Evolutionary conservation across 2,888 invertebrate species (phyloP), one percentile per base, ranked within the genome.

Genomic region (Chalcis sispes): DNA sequence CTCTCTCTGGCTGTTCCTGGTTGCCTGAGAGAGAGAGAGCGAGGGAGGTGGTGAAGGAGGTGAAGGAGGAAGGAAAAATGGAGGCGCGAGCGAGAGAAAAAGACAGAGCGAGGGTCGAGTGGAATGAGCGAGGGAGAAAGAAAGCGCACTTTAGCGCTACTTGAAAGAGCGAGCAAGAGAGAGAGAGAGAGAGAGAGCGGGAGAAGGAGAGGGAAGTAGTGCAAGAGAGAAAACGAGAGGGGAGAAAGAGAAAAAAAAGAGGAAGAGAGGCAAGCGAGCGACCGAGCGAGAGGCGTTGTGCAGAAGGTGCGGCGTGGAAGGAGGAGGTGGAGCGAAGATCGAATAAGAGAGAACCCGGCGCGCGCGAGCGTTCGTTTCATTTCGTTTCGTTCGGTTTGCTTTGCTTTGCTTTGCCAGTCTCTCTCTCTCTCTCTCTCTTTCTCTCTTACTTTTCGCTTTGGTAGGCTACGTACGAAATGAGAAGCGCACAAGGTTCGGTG

Each of bases 311-410:
- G 65, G 78, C 70, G 66, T 66, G 73, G 79, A 67, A 80, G 81
- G 77, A 79, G 79, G 84, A 82, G 85, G 82, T 81, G 83, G 83
- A 84, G 83, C 79, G 78, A 81, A 81, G 82, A 81, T 81, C 84
- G 86, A 86, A 85, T 85, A 85, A 86, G 86, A 79, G 74, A 73
- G 75, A 74, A 25, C 29, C 8, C 18, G 1, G 50, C 48, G 61
- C 27, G 56, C 29, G 65, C 56, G 54, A 10, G 59, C 61, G 48
- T 73, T 79, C 80, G 79, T 79, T 82, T 80, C 79, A 77, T 85
- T 84, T 85, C 82, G 82, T 85, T 86, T 83, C 82, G 82, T 84
- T 84, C 81, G 79, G 82, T 83, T 84, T 79, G 79, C 77, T 73
- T 78, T 65, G 58, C 65, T 42, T 59, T 40, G 29, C 61, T 58